Evolutionary conservation across 2,113 vertebrate species (phyloP), one percentile per base, ranked within the genome.

Genomic region (Poicephalus gulielmi): DNA sequence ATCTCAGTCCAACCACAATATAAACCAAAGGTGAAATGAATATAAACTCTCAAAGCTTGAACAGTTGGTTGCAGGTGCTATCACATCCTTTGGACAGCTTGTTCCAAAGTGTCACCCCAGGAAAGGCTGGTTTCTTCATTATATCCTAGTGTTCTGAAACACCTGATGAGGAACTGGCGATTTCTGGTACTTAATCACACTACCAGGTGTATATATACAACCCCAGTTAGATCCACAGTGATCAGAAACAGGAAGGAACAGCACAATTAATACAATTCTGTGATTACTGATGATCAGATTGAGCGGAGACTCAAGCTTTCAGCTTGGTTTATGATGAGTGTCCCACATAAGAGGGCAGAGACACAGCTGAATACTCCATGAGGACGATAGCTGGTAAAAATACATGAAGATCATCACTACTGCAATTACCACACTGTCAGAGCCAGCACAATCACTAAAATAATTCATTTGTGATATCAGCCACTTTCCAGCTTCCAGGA

Each of bases 221-320:
- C 10, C 18, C 41, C 19, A 67, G 11, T 4, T 3, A 46, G 10
- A 41, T 3, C 35, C 52, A 11, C 0, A 0, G 33, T 4, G 13
- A 77, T 17, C 27, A 35, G 50, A 63, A 83, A 33, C 17, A 35
- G 31, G 19, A 77, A 11, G 69, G 22, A 77, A 46, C 10, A 62
- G 33, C 2, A 28, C 1, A 16, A 47, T 3, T 11, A 25, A n/a
- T 59, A 59, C 20, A 35, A 59, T 24, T 59, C 57, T 59, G 57
- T 24, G 13, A 35, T 35, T 22, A 35, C 57, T 1, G 8, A 67
- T 6, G 31, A 30, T 0, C 1, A 77, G 52, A 50, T 1, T 6
- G 35, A 44, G 73, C 37, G 27, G n/a, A 39, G 55, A 31, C 66
- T 39, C 31, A 13, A 43, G 27, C 67, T 52, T 27, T 25, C 60